Evolutionary conservation across 2,888 invertebrate species (phyloP).

Genomic region (Melanostoma scalare): DNA sequence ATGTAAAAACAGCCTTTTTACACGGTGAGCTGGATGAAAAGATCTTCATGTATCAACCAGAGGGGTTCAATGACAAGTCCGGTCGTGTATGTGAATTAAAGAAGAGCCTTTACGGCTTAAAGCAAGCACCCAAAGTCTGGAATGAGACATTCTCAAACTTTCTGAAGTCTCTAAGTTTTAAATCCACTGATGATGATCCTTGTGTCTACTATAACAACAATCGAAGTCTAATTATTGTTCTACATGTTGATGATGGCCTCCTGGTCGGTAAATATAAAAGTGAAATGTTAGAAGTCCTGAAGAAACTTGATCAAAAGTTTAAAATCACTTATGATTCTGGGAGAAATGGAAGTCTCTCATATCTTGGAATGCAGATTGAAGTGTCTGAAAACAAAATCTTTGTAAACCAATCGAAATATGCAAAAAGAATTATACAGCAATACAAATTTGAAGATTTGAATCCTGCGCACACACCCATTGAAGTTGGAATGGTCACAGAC

Average conservation of each 20-base stretch:
- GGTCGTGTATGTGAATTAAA: background rate
- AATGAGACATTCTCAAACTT: background rate
- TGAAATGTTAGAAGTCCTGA: too few species aligned
- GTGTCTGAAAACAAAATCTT: too few species aligned
- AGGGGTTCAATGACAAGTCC: background rate
- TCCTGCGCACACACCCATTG: too few species aligned
- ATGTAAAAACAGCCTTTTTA: too few species aligned
- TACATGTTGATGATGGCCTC: conserved; percentile 8
- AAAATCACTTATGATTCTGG: too few species aligned
- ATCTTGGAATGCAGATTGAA: too few species aligned
- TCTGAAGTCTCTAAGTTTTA: background rate
- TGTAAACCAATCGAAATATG: too few species aligned
- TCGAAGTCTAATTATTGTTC: background rate
- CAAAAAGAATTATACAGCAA: too few species aligned
- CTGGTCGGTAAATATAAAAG: conserved; percentile 1
- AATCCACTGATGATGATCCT: background rate
- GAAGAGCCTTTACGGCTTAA: background rate
- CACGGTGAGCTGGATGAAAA: background rate
- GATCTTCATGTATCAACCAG: conserved; percentile 7
- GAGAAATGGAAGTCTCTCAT: too few species aligned
- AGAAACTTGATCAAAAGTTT: too few species aligned
- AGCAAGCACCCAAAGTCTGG: background rate
- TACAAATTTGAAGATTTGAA: too few species aligned
- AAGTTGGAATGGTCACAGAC: too few species aligned
- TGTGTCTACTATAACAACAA: background rate